phyloP scores from a whole-genome alignment of 2,113 vertebrate genomes.

The Maccullochella peelii region DNA sequence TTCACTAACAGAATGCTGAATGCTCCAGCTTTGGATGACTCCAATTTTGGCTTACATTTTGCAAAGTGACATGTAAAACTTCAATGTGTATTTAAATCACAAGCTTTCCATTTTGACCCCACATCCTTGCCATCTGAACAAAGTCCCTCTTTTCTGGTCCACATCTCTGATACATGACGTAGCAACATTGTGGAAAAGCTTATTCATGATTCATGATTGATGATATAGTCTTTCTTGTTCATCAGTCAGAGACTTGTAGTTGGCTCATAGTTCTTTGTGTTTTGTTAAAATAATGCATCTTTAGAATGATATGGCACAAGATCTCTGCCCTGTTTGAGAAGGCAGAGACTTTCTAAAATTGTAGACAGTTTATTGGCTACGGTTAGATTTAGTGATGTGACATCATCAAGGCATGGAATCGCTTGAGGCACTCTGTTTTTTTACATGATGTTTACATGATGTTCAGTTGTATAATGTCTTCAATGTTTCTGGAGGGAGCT shows the following conservation, averaged over 20 bases:
- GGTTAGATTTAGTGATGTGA: slow-evolving; percentile 56
- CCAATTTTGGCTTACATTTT: slow-evolving; percentile 34
- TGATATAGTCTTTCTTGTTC: slow-evolving; percentile 52
- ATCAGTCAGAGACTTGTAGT: slow-evolving; percentile 27
- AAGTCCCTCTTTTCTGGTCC: slow-evolving; percentile 13
- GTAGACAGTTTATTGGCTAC: slow-evolving; percentile 29
- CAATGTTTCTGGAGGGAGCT: neutral
- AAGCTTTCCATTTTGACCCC: slow-evolving; percentile 29
- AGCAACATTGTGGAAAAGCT: slow-evolving; percentile 39
- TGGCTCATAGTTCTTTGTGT: slow-evolving; percentile 50
- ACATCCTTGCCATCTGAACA: neutral
- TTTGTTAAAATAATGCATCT: slow-evolving; percentile 54
- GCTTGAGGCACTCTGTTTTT: neutral
- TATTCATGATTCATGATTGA: slow-evolving; percentile 19
- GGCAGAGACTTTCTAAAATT: slow-evolving; percentile 36
- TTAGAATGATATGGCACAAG: slow-evolving; percentile 72
- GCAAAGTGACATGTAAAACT: slow-evolving; percentile 50
- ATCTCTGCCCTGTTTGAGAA: slow-evolving; percentile 23
- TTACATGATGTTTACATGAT: neutral
- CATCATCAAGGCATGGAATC: slow-evolving; percentile 25
- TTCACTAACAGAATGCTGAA: slow-evolving; percentile 14
- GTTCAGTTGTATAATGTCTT: slow-evolving; percentile 1
- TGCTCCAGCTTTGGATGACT: slow-evolving; percentile 21
- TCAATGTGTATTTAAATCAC: slow-evolving; percentile 40
- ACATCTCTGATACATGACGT: slow-evolving; percentile 15